Evolutionary conservation across 2,113 vertebrate species (phyloP).

Genomic region (Callopanchax toddi): DNA sequence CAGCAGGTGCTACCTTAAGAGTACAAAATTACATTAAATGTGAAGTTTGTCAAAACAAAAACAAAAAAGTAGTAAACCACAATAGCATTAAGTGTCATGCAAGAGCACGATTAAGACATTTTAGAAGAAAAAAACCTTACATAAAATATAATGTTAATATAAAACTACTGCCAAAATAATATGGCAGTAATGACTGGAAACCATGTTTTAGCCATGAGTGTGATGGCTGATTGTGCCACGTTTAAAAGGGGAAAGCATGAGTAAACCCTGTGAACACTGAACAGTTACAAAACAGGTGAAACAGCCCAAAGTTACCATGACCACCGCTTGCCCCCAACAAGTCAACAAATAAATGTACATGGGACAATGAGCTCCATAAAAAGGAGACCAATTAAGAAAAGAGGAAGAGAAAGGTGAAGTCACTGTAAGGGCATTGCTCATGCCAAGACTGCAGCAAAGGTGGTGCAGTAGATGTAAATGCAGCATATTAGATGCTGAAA

Average conservation of each 20-base stretch:
- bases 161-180: too few relatives aligned
- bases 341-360: slow-evolving; percentile 19
- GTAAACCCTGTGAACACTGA: slow-evolving; percentile 26
- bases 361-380: slow-evolving; percentile 36
- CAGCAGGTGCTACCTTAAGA: slow-evolving; percentile 61
- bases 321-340: neutral
- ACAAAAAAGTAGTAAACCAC: too few relatives aligned
- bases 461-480: slow-evolving; percentile 39
- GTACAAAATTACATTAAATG: neutral
- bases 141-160: too few relatives aligned
- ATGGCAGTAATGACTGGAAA: too few relatives aligned
- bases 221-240: slow-evolving; percentile 6
- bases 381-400: slow-evolving; percentile 6
- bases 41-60: too few relatives aligned
- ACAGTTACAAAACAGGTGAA: slow-evolving; percentile 53
- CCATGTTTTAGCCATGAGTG: neutral
- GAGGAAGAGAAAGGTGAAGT: neutral
- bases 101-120: too few relatives aligned
- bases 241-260: slow-evolving; percentile 34
- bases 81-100: too few relatives aligned
- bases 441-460: slow-evolving; percentile 73
- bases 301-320: slow-evolving; percentile 32
- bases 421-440: slow-evolving; percentile 17
- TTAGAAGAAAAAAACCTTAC: too few relatives aligned
- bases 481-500: slow-evolving; percentile 32